Evolutionary conservation across 2,888 invertebrate species (phyloP).

Genomic region (Mesoligia furuncula): DNA sequence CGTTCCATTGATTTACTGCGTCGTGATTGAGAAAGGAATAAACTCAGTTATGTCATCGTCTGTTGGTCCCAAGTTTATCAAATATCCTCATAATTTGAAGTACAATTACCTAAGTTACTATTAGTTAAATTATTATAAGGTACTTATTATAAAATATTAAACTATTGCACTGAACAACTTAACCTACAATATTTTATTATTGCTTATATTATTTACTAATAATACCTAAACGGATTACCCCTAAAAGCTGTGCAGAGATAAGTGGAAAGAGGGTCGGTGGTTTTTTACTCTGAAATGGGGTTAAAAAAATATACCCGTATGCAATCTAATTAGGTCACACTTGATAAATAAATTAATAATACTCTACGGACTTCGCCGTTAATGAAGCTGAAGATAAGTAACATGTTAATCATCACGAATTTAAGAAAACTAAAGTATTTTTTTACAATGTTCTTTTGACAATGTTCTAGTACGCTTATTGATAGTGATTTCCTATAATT

Average conservation of each 20-base stretch:
- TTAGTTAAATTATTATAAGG: no score
- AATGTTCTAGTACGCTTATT: neutral
- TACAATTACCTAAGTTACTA: no score
- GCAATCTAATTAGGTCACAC: conserved; percentile 18
- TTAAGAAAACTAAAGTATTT: neutral
- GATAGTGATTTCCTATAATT: neutral
- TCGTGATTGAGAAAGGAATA: neutral
- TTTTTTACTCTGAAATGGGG: neutral
- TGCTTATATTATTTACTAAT: conserved; percentile 4
- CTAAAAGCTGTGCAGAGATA: conserved; percentile 17
- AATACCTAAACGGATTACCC: neutral
- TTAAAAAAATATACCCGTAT: neutral
- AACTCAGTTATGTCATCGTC: neutral
- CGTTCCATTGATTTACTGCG: conserved; percentile 2
- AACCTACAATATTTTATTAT: neutral
- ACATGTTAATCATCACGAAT: no score
- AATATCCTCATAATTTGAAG: neutral
- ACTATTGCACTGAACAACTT: no score
- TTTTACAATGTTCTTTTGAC: neutral
- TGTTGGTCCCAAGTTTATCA: neutral
- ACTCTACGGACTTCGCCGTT: no score
- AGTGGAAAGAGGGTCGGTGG: conserved; percentile 2
- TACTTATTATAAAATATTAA: no score
- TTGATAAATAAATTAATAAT: conserved; percentile 4
- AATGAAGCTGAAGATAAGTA: neutral